These are phyloP conservation scores for Drosophila ustulata DNA, from an alignment of 2,888 invertebrate species.

Conservation along the genomic window DNA sequence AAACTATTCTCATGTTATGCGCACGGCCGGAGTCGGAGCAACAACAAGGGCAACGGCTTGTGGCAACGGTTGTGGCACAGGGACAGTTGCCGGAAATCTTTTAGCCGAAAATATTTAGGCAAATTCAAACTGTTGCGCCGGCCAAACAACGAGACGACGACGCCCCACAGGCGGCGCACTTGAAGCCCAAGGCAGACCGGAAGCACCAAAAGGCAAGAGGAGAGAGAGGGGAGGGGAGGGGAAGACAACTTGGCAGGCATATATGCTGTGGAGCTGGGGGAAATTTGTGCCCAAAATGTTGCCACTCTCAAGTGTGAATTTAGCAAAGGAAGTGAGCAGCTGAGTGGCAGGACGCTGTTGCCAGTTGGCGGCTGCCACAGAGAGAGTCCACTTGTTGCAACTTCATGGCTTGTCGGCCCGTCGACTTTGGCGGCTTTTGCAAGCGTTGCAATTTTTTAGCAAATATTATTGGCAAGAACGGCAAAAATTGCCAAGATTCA, in stretches of 20 bases:
- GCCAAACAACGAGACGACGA: constrained; percentile 3
- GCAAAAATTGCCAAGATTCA: constrained; percentile 42
- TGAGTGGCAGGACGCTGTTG: constrained; percentile 38
- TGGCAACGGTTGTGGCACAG: neutral
- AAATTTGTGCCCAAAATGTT: constrained; percentile 29
- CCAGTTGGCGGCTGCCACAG: constrained; percentile 18
- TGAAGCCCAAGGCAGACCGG: constrained; percentile 41
- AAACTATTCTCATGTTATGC: constrained; percentile 61
- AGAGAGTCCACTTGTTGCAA: constrained; percentile 45
- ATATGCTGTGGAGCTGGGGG: constrained; percentile 36
- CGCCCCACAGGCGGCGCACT: constrained; percentile 28
- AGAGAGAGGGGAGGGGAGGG: neutral
- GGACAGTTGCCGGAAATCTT: constrained; percentile 67
- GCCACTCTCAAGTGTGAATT: constrained; percentile 57
- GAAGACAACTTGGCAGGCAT: constrained; percentile 64
- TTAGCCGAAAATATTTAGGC: constrained; percentile 73
- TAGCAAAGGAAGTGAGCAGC: constrained; percentile 55
- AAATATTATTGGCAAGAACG: constrained; percentile 74
- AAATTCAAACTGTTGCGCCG: constrained; percentile 68
- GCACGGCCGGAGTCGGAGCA: constrained; percentile 7
- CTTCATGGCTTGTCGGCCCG: constrained; percentile 20
- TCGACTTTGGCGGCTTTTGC: constrained; percentile 42
- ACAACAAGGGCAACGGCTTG: neutral
- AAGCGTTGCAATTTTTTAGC: constrained; percentile 58
- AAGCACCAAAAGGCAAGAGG: constrained; percentile 3